Percentiles rank a stretch among this genome's conserved stretches.
Conservation (phyloP, 2,797 vertebrate species). For the Chrysocyon brachyurus region DNA sequence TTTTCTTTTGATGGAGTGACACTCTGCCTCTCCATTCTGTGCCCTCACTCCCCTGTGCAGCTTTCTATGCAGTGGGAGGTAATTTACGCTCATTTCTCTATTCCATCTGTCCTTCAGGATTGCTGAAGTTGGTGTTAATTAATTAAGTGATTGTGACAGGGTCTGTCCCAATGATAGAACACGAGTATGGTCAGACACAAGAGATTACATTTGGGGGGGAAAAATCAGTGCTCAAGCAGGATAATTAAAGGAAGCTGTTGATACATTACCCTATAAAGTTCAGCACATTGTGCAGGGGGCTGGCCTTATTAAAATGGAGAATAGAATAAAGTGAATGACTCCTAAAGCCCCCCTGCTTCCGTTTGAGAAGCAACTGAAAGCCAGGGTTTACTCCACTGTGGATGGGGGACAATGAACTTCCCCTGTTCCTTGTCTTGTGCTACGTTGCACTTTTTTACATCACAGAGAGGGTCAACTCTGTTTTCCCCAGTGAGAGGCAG, state of each 20-base stretch:
- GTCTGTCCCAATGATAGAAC: background rate
- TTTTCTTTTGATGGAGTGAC: background rate
- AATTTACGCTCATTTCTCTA: background rate
- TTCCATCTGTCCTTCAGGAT: background rate
- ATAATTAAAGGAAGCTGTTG: background rate
- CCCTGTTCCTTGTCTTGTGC: background rate
- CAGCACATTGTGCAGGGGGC: background rate
- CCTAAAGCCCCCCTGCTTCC: background rate
- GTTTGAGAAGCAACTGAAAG: background rate
- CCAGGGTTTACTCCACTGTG: background rate
- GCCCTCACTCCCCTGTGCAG: background rate
- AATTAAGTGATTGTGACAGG: constrained; percentile 2
- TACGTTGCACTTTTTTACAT: constrained; percentile 45
- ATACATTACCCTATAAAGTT: background rate
- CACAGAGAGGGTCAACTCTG: background rate
- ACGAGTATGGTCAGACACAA: background rate
- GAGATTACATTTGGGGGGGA: background rate
- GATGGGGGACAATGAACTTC: background rate
- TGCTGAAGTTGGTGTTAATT: background rate
- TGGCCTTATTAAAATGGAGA: background rate
- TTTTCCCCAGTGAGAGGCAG: constrained; percentile 74
- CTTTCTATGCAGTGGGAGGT: background rate
- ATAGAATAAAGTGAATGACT: background rate
- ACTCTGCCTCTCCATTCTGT: background rate
- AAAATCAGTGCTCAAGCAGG: background rate